Base-by-base conservation (phyloP, 2,797 vertebrate genomes). In the Hippoglossus hippoglossus region DNA sequence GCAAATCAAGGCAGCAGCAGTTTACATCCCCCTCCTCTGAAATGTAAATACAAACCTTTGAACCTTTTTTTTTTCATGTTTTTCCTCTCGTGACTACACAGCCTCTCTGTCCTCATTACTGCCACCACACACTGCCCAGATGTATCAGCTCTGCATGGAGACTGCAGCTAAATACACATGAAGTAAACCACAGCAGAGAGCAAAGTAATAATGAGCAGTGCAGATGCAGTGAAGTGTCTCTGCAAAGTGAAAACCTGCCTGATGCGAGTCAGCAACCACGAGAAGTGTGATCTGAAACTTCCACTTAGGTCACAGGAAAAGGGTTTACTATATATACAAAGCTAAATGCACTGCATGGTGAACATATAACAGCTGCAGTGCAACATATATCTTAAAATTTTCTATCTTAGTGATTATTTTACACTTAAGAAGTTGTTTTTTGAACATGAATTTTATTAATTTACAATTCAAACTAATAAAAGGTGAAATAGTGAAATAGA, bases 101-200 rank as follows among this genome's bases (percentile, higher is more conserved):
- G 15, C 7, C n/a, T 63, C 41, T 12, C 63, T 54, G 36, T 31
- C 10, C 24, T 49, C 46, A 52, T 58, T 57, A 54, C 44, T 62
- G 31, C 12, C 10, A 28, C 16, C 36, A 28, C 61, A 39, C 18
- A 24, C n/a, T 19, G 24, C 11, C 24, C 64, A 61, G 19, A 74
- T 71, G 53, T 39, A 49, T 44, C 53, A 50, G 53, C 2, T 80
- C 22, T 19, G 31, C 22, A 28, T 6, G 2, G 22, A 66, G 55
- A 63, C 22, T 10, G 15, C 41, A 36, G 46, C 22, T 61, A 52
- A 71, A 65, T 19, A 25, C 34, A 69, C 58, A 73, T 72, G 49
- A 77, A 62, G 71, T 25, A 52, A 83, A 77, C 63, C 79, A 71
- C 82, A 63, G 39, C 7, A 18, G 16, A 64, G 28, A 71, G 31